These are phyloP conservation scores for Lathamus discolor DNA, from an alignment of 2,113 vertebrate genomes.

Conservation along the genomic window DNA sequence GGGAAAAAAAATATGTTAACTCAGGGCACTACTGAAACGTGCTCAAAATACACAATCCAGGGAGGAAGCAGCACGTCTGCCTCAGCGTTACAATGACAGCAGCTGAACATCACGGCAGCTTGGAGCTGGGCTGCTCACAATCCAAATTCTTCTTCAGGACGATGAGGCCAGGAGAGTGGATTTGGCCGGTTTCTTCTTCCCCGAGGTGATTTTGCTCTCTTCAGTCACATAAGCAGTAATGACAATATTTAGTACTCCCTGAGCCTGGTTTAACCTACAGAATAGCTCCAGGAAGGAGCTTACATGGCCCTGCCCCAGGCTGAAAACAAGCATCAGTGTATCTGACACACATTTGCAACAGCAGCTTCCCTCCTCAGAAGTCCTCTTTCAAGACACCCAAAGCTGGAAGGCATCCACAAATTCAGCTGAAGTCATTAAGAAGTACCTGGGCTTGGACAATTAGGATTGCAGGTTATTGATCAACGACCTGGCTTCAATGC, in stretches of 20 bases:
- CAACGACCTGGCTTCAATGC: neutral
- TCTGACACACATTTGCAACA: neutral
- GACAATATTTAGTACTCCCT: neutral
- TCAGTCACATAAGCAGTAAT: neutral
- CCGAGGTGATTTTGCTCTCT: neutral
- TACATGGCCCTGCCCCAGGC: neutral
- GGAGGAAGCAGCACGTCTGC: neutral
- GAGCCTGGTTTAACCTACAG: neutral
- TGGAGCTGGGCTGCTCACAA: neutral
- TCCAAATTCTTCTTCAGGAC: constrained; percentile 1
- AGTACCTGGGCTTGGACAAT: neutral
- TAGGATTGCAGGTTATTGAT: neutral
- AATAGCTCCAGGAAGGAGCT: neutral
- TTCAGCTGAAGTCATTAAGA: neutral
- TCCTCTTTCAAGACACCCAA: neutral
- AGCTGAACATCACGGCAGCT: neutral
- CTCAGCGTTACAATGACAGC: neutral
- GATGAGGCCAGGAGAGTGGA: neutral
- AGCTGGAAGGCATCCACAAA: neutral
- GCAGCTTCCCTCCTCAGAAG: neutral
- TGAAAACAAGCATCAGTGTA: neutral
- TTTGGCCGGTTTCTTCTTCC: neutral
- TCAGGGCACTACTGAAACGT: constrained; percentile 65
- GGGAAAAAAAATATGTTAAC: constrained; percentile 38
- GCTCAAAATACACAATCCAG: constrained; percentile 59